Evolutionary conservation across 2,113 vertebrate genomes (phyloP), one percentile per base, ranked within the genome.

Genomic region (Gambusia affinis): DNA sequence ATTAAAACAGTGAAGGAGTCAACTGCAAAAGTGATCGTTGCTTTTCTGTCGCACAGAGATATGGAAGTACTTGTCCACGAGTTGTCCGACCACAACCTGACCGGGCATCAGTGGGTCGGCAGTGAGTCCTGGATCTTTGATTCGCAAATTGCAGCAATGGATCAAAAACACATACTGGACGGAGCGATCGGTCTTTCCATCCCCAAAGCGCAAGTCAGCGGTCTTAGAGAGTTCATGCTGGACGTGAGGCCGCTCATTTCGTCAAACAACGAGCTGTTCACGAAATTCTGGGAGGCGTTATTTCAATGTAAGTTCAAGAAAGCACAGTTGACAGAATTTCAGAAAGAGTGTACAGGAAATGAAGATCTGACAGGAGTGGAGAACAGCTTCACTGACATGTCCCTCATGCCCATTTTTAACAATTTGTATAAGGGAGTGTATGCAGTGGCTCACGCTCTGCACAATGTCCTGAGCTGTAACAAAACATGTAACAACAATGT

Each of bases 381-480:
- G 35, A 94, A 92, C 84, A 89, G 81, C 24, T 94, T 94, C 73
- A 92, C 92, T 37, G 92, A 95, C 62, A 91, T 94, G 90, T 94
- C 94, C 0, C 84, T 91, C 11, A 93, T 94, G 91, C 83, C 92
- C 2, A 92, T 92, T 39, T 88, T 93, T 72, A 88, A 88, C 67
- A 94, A 94, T 64, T 79, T 94, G 3, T 95, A 95, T 60, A 94
- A 94, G 79, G 94, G 67, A 29, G 90, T 95, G 64, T 94, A 94
- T 78, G 82, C 91, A 24, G 88, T 93, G 70, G 93, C 92, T 29
- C 87, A 95, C 30, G 85, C 92, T 1, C 80, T 95, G 65, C 92
- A 95, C 47, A 39, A 5, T 2, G n/a, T 90, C 24, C 80, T 91
- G 1, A 66, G 57, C n/a, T 93, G 92, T 68, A 84, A 79, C 29